Percentiles rank a stretch among this genome's conserved stretches.
These are phyloP conservation scores for Galago senegalensis DNA, from an alignment of 2,797 vertebrate species.

Conservation along the genomic window DNA sequence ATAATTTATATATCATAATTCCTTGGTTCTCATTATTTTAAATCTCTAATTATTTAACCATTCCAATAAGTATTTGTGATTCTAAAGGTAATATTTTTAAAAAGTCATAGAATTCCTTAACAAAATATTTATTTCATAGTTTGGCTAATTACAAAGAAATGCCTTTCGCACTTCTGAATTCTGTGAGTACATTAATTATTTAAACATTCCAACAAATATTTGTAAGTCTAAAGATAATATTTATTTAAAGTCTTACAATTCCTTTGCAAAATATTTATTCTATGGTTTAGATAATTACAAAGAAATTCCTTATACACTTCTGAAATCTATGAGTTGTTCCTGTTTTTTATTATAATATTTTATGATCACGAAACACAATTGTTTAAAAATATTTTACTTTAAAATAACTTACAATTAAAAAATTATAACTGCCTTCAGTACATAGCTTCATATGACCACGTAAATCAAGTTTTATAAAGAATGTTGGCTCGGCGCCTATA, in stretches of 20 bases:
- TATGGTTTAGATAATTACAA: not conserved
- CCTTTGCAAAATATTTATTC: not conserved
- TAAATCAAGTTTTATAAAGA: conserved; percentile 38
- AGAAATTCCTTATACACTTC: not conserved
- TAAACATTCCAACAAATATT: not conserved
- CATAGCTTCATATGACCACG: not conserved
- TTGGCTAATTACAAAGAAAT: conserved; percentile 3
- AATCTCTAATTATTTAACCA: not conserved
- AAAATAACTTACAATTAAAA: not conserved
- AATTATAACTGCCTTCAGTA: not conserved
- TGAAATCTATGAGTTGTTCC: not conserved
- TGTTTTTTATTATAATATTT: conserved; percentile 22
- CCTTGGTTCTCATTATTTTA: not conserved
- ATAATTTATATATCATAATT: not conserved
- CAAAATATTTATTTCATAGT: not conserved
- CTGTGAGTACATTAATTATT: not conserved
- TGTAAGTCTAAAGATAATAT: not conserved
- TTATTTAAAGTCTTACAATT: not conserved
- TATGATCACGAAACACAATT: not conserved
- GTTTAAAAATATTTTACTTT: conserved; percentile 23
- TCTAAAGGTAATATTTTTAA: not conserved
- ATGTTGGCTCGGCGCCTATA: too few relatives aligned
- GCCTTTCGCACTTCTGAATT: too few relatives aligned
- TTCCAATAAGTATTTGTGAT: not conserved
- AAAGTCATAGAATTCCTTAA: not conserved